Base-by-base conservation (phyloP, 2,113 vertebrate species). In the Mus pahari region DNA sequence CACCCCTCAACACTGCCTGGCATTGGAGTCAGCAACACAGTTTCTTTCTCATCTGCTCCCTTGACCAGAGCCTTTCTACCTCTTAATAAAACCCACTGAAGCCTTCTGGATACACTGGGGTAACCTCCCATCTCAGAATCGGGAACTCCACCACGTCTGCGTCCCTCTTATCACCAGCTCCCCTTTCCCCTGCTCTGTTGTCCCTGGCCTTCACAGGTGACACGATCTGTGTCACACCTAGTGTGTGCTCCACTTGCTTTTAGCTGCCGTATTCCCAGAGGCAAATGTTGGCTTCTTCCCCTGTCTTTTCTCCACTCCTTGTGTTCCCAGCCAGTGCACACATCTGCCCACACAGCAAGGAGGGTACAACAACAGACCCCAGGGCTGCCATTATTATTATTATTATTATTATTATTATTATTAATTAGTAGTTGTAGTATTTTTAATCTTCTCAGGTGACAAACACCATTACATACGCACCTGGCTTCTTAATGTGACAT, bases 111-210 rank as follows among this genome's bases (percentile, higher is more conserved):
- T 64, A 2, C 6, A 5, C 36, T 28, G 12, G 28, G 16, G 7
- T 1, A 0, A 2, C 3, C 3, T n/a, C 20, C 14, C 0, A 13
- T 24, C 55, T 66, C 87, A 39, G 24, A 45, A 55, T 1, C 48
- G 75, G n/a, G 4, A 39, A 4, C 60, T 36, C 16, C 6, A 0
- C 45, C 22, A 1, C 26, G 0, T 14, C 31, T 68, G 26, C 31
- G 4, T 36, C 33, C 42, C 31, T 64, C 36, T 42, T 22, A 1
- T 12, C 4, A 1, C 36, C 53, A 19, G 19, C 3, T 31, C 20
- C 3, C 26, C 62, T 11, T 14, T 24, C 60, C 0, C 8, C 22
- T 4, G 16, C 11, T 28, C 3, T 3, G 0, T 0, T 14, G 19
- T 7, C 71, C 26, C 45, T 86, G 16, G 55, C 28, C n/a, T 36